Percentiles rank a stretch among this genome's conserved stretches.
These are phyloP conservation scores for Lasioglossum marginatum DNA, from an alignment of 2,888 invertebrate species.

Conservation along the genomic window DNA sequence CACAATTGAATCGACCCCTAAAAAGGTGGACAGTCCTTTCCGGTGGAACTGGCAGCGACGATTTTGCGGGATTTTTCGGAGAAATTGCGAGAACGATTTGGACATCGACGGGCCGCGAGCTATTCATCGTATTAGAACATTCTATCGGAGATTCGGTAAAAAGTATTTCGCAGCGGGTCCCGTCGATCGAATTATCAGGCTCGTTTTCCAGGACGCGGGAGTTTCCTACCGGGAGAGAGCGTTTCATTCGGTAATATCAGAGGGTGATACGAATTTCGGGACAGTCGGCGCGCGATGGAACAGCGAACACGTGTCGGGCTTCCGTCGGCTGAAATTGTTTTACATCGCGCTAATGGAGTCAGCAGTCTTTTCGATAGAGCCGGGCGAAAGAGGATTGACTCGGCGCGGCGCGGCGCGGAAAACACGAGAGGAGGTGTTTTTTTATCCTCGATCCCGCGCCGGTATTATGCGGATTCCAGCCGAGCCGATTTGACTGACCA, in stretches of 20 bases:
- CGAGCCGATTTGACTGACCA: conserved; percentile 63
- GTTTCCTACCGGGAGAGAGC: neutral
- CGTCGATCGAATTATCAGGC: neutral
- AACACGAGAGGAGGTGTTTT: conserved; percentile 32
- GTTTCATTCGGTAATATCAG: neutral
- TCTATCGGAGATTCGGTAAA: neutral
- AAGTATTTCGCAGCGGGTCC: neutral
- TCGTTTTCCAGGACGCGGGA: conserved; percentile 4
- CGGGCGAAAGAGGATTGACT: conserved; percentile 60
- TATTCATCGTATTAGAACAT: neutral
- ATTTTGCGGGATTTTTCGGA: neutral
- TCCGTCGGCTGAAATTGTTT: conserved; percentile 58
- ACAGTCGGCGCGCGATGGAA: neutral
- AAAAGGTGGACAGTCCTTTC: neutral
- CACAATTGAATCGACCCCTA: neutral
- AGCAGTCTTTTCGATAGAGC: conserved; percentile 32
- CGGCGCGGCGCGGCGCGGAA: neutral
- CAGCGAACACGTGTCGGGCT: conserved; percentile 14
- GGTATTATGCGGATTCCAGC: conserved; percentile 60
- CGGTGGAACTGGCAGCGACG: neutral
- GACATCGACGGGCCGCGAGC: neutral
- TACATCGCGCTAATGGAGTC: conserved; percentile 63
- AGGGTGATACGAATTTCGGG: conserved; percentile 8
- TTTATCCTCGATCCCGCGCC: conserved; percentile 45
- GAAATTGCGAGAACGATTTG: neutral